phyloP scores from a whole-genome alignment of 2,113 vertebrate species.

The Lepus timidus region DNA sequence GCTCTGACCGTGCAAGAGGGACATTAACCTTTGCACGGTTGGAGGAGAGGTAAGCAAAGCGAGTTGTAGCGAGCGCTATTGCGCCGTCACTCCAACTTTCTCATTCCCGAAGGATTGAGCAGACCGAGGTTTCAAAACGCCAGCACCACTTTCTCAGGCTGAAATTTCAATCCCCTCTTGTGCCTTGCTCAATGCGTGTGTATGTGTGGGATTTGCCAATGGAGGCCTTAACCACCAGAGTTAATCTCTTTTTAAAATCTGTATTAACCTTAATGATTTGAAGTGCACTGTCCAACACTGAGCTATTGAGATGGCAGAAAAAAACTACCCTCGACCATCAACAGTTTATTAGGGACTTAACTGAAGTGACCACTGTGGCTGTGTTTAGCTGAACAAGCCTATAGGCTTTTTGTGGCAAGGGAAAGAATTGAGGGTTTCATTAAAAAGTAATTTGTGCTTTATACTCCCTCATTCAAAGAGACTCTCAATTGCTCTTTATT shows the following conservation, averaged over 20 bases:
- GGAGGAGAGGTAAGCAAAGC: slow-evolving; percentile 67
- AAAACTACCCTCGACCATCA: slow-evolving; percentile 82
- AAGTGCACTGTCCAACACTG: slow-evolving; percentile 83
- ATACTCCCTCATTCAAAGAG: slow-evolving; percentile 86
- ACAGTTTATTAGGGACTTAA: slow-evolving; percentile 87
- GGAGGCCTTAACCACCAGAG: slow-evolving; percentile 73
- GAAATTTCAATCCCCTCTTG: slow-evolving; percentile 77
- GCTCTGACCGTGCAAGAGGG: slow-evolving; percentile 59
- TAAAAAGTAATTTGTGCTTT: slow-evolving; percentile 91
- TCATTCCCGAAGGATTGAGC: not conserved
- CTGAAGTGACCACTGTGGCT: slow-evolving; percentile 86
- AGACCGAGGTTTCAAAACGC: not conserved
- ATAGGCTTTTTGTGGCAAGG: slow-evolving; percentile 82
- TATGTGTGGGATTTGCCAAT: slow-evolving; percentile 73
- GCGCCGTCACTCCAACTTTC: slow-evolving; percentile 43
- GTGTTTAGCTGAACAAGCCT: slow-evolving; percentile 84
- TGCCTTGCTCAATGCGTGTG: slow-evolving; percentile 53
- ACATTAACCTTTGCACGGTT: slow-evolving; percentile 71
- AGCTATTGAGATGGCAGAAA: slow-evolving; percentile 81
- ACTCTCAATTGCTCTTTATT: slow-evolving; percentile 89
- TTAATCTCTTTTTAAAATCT: slow-evolving; percentile 84
- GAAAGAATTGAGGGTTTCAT: slow-evolving; percentile 89
- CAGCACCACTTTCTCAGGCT: slow-evolving; percentile 63
- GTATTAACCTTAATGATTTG: slow-evolving; percentile 84
- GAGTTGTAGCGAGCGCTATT: slow-evolving; percentile 24